Conservation (phyloP, 2,888 invertebrate genomes). For the Agelastica alni region DNA sequence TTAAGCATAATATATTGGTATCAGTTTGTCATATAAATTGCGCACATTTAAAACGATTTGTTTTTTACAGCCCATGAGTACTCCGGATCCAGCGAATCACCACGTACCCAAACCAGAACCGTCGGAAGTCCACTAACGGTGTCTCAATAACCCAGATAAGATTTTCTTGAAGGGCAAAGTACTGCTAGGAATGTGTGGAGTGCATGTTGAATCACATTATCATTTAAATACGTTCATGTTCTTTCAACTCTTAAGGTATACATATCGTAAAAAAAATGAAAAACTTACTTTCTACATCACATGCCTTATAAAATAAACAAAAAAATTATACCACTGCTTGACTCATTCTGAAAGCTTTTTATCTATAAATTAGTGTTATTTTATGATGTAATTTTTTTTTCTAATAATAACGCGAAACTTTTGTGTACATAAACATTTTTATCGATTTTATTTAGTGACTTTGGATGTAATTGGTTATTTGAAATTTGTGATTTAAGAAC, state of each 20-base stretch:
- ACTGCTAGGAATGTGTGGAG: constrained; percentile 45
- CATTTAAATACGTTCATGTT: constrained; percentile 35
- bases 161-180: constrained; percentile 41
- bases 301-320: constrained; percentile 27
- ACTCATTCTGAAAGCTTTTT: constrained; percentile 35
- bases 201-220: constrained; percentile 43
- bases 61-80: constrained; percentile 72
- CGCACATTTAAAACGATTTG: too few relatives aligned
- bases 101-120: constrained; percentile 79
- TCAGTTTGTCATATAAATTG: too few relatives aligned
- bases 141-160: constrained; percentile 35
- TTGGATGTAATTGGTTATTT: constrained; percentile 23
- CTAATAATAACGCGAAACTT: constrained; percentile 19
- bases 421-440: constrained; percentile 35
- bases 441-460: constrained; percentile 31
- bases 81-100: constrained; percentile 83
- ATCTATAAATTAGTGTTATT: constrained; percentile 28
- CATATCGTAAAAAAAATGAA: constrained; percentile 45
- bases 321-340: constrained; percentile 19
- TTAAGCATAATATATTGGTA: too few relatives aligned
- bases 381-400: constrained; percentile 35
- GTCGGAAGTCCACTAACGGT: constrained; percentile 78
- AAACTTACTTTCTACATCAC: constrained; percentile 37
- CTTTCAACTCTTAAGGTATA: constrained; percentile 42
- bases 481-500: constrained; percentile 29